A percentile compares a stretch with the other conserved stretches of the same genome.
Conservation (phyloP, 2,113 vertebrate genomes). For the Argyrosomus japonicus region DNA sequence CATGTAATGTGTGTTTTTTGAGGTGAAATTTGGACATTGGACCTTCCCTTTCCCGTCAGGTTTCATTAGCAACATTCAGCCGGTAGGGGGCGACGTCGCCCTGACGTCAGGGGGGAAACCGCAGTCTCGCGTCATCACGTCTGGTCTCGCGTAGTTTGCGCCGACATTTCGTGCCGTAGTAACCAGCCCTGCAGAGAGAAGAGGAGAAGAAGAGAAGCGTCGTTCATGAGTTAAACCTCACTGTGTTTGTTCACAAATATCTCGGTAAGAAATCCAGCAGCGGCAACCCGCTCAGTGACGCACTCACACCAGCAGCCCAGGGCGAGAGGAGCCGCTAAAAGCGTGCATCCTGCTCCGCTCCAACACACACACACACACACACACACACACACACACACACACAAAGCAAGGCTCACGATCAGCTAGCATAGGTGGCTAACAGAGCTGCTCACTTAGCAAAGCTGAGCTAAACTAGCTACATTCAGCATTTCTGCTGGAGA, state of each 20-base stretch:
- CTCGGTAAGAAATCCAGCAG: conserved; percentile 74
- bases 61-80: neutral
- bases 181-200: conserved; percentile 33
- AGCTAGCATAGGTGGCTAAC: conserved; percentile 11
- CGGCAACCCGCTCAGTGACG: conserved; percentile 30
- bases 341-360: conserved; percentile 9
- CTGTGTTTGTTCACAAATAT: conserved; percentile 69
- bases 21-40: neutral
- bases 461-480: conserved; percentile 6
- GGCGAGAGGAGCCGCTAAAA: conserved; percentile 29
- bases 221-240: conserved; percentile 65
- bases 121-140: conserved; percentile 26
- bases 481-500: neutral
- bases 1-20: neutral
- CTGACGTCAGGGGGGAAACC: neutral
- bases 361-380: conserved; percentile 32
- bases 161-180: conserved; percentile 71
- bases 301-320: conserved; percentile 14
- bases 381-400: conserved; percentile 14
- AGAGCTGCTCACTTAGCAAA: neutral
- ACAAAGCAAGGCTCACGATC: conserved; percentile 28
- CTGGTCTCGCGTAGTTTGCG: conserved; percentile 51
- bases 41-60: neutral
- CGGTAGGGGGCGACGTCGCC: conserved; percentile 6
- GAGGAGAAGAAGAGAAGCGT: neutral